Evolutionary conservation across 1,140 invertebrate genomes (phyloP), one percentile per base, ranked within the genome.

Genomic region (Sesamia nonagrioides): DNA sequence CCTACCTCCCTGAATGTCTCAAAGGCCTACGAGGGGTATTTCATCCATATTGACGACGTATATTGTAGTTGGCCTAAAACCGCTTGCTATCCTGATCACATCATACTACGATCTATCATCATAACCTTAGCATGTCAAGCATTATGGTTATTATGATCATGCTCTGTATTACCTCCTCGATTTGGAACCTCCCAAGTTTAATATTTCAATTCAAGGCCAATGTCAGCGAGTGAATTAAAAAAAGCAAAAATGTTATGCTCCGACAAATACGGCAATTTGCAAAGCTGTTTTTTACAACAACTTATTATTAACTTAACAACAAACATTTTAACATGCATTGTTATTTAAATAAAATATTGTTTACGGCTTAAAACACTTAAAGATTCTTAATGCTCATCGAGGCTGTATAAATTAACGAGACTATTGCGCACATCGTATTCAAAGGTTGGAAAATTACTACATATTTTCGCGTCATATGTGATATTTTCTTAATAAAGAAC

Each of bases 171-270:
- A 40, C 60, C 37, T 63, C 35, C 60, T 63, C 18, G 35, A 11
- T 63, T 63, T 42, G 60, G 37, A 60, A 18, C 60, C 37, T 63
- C 9, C 18, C 17, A 33, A 56, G 18, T 35, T 3, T 17, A 56
- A 60, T 27, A 60, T 52, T 21, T 52, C 45, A 63, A 13, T 76
- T 61, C 73, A 63, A 76, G 73, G 73, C 48, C 27, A 15, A 58
- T 37, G 60, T 76, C 60, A 76, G 58, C 58, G 56, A 52, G 27
- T 33, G 37, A 50, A 18, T 63, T 50, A 18, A 27, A 63, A 27
- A 27, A 27, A 63, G 35, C 58, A 52, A 76, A 76, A 18, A 50
- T 76, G 21, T 13, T 75, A 75, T 63, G 58, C 42, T 76, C 42
- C 33, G 60, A 50, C n/a, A 76, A 76, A 37, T 37, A 52, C 42